Percentiles rank a stretch among this genome's conserved stretches.
Evolutionary conservation across 2,113 vertebrate genomes (phyloP).

Genomic region (Amphiprion ocellaris): DNA sequence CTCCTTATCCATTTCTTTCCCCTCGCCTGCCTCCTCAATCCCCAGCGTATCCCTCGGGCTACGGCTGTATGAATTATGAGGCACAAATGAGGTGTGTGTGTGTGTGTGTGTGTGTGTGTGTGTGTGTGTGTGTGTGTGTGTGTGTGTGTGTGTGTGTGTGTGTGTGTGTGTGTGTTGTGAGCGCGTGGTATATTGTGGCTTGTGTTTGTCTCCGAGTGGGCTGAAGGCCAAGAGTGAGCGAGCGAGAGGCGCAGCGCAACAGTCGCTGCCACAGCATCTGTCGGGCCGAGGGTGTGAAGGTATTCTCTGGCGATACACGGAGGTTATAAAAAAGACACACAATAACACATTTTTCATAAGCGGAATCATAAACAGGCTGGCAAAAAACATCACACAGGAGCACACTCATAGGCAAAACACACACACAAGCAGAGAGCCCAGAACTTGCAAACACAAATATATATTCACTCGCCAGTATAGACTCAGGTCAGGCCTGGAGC

Average conservation of each 20-base stretch:
- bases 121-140: constrained; percentile 19
- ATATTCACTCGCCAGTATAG: not conserved
- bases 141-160: constrained; percentile 27
- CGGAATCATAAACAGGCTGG: constrained; percentile 14
- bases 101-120: constrained; percentile 27
- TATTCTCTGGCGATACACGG: constrained; percentile 55
- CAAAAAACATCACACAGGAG: not conserved
- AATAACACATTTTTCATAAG: constrained; percentile 17
- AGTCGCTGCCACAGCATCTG: constrained; percentile 69
- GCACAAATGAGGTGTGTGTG: constrained; percentile 54
- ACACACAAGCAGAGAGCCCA: not conserved
- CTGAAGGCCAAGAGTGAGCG: constrained; percentile 49
- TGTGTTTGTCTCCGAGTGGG: constrained; percentile 65
- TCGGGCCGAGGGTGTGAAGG: constrained; percentile 64
- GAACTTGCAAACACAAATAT: constrained; percentile 8
- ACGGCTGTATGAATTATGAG: constrained; percentile 58
- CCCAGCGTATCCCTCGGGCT: constrained; percentile 40
- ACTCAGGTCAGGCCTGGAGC: not conserved
- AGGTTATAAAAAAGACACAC: constrained; percentile 56
- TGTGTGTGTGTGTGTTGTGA: constrained; percentile 29
- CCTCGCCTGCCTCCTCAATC: constrained; percentile 24
- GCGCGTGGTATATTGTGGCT: constrained; percentile 41
- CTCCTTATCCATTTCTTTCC: constrained; percentile 6
- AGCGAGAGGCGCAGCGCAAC: constrained; percentile 37
- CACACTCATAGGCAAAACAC: not conserved